Base-by-base conservation (phyloP, 2,113 vertebrate species). In the Ceyx margarethae region DNA sequence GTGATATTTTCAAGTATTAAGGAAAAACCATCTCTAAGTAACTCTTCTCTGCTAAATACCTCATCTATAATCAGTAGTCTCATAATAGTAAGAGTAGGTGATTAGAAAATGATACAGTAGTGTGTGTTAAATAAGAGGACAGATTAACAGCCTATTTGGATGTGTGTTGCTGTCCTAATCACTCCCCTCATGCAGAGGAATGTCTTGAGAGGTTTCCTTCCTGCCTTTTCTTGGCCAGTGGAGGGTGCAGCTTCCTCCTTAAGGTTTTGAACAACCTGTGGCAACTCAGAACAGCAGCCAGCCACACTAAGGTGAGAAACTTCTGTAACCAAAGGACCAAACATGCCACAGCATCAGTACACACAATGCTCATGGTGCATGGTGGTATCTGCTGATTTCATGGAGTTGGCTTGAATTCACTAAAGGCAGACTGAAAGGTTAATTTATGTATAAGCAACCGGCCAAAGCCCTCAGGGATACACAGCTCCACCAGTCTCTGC, bases 301-400 rank as follows among this genome's bases (percentile, higher is more conserved):
- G 46, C 19, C 45, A 10, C 3, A 13, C 20, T 31, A 37, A 83
- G 33, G 33, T 0, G 2, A 18, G 48, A 45, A 3, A 15, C 15
- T 64, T 16, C 77, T 20, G 26, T 25, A 66, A 31, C 46, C 60
- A 40, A 54, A 60, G 35, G 31, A 5, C 28, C 46, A 3, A 6
- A 28, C 3, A 1, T 18, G 19, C 26, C 84, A 26, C 58, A 48
- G 10, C 40, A 28, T 18, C 64, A 25, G 46, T 9, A 22, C 46
- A 12, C 20, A 65, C 1, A 46, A 25, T 1, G 50, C 43, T 57
- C 0, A 0, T 64, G 48, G 28, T 31, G 11, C 22, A 0, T 1
- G 20, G 46, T 42, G 50, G 29, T 43, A 37, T 15, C 60, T 76
- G 12, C 67, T 31, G 20, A 22, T 67, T 64, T 80, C 50, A 40